Percentiles rank a stretch among this genome's conserved stretches.
Conservation (phyloP, 2,888 invertebrate genomes). For the Aspidiotus destructor region DNA sequence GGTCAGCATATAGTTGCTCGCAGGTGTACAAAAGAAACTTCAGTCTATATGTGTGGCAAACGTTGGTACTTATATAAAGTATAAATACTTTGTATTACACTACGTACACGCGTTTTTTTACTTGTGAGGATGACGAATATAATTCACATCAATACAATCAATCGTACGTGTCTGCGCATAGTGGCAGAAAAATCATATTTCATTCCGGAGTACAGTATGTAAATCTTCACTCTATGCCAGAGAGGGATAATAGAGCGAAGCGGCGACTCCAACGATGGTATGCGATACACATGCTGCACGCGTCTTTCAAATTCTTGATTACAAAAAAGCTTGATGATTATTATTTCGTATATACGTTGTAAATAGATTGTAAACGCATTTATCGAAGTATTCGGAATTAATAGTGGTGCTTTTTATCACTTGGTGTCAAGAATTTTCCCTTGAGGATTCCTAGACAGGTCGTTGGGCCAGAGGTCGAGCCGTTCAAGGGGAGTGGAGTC, state of each 20-base stretch:
- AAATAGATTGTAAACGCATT: constrained; percentile 9
- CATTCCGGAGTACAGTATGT: constrained; percentile 1
- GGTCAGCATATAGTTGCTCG: constrained; percentile 3
- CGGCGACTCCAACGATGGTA: background rate
- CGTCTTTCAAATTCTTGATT: background rate
- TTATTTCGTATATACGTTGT: background rate
- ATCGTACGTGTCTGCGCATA: constrained; percentile 10
- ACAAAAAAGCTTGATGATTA: background rate
- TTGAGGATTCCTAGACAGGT: background rate
- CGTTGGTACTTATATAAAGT: background rate
- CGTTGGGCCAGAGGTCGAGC: background rate
- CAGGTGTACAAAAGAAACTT: constrained; percentile 3
- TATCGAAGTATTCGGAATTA: constrained; percentile 6
- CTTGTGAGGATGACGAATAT: background rate
- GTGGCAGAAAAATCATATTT: constrained; percentile 15
- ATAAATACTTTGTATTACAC: background rate
- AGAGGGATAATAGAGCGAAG: background rate
- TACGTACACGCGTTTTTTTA: too few relatives aligned
- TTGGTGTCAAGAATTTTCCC: background rate
- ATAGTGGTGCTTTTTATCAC: background rate
- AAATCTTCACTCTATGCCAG: background rate
- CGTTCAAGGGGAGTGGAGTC: background rate
- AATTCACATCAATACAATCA: constrained; percentile 8
- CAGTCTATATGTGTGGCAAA: background rate
- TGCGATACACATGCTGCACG: background rate